A percentile compares a stretch with the other conserved stretches of the same genome.
These are phyloP conservation scores for Rhinolophus sinicus DNA, from an alignment of 2,113 vertebrate genomes.

Conservation along the genomic window DNA sequence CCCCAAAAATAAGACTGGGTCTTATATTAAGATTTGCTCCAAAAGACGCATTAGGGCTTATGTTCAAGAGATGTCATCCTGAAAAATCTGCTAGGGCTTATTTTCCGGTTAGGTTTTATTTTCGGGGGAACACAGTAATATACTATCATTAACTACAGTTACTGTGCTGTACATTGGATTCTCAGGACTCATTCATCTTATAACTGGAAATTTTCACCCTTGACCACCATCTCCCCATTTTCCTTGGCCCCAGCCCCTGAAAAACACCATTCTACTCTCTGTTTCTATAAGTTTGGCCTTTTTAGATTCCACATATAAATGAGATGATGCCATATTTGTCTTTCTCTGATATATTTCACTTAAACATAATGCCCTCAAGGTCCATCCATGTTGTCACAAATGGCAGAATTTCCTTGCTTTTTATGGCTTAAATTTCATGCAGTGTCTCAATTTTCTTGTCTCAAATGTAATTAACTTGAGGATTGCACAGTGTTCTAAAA, in stretches of 20 bases:
- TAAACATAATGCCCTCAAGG: neutral
- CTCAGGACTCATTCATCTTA: neutral
- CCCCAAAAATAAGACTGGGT: too few species aligned
- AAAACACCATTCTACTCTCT: neutral
- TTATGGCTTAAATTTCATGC: neutral
- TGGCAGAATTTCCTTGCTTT: neutral
- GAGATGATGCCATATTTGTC: neutral
- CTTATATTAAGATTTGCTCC: too few species aligned
- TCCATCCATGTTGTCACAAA: neutral
- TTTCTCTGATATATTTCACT: neutral
- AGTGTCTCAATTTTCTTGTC: constrained; percentile 25
- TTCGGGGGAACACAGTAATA: too few species aligned
- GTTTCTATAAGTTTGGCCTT: too few species aligned
- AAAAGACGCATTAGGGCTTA: too few species aligned
- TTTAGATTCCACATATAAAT: too few species aligned
- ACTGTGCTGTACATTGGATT: neutral
- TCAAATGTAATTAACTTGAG: constrained; percentile 16
- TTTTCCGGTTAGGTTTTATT: too few species aligned
- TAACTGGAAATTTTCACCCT: neutral
- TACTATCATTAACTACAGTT: neutral
- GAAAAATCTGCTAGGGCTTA: too few species aligned
- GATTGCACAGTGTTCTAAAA: neutral
- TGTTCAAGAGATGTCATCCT: too few species aligned
- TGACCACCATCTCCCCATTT: neutral
- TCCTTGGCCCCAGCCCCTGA: neutral